phyloP scores from a whole-genome alignment of 1,140 invertebrate genomes.

The Eumeta japonica region DNA sequence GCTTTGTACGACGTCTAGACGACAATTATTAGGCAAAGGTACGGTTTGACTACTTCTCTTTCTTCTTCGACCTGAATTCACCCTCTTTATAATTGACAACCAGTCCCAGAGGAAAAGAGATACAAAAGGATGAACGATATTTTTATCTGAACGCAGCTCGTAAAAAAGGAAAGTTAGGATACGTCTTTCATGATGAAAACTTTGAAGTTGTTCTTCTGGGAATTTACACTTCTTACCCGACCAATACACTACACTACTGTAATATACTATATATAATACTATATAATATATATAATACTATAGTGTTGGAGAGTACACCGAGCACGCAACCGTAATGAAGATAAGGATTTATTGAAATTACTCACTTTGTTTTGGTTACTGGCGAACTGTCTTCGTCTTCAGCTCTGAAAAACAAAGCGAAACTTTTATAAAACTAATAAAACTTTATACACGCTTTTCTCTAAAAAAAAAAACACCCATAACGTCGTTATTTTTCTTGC shows the following conservation, averaged over 20 bases:
- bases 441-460: too few relatives aligned
- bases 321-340: too few relatives aligned
- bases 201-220: neutral
- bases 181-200: neutral
- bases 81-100: neutral
- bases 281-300: neutral
- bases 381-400: conserved; percentile 43
- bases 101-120: neutral
- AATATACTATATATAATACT: neutral
- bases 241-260: neutral
- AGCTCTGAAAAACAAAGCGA: conserved; percentile 38
- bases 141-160: neutral
- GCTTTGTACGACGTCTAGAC: neutral
- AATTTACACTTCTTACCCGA: neutral
- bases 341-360: too few relatives aligned
- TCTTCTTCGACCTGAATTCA: neutral
- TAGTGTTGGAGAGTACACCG: neutral
- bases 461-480: too few relatives aligned
- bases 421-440: too few relatives aligned
- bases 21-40: neutral
- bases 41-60: neutral
- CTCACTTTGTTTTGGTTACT: conserved; percentile 39
- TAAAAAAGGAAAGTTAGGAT: neutral
- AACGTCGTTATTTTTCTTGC: too few relatives aligned
- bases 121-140: neutral